A percentile compares a stretch with the other conserved stretches of the same genome.
Evolutionary conservation across 2,888 invertebrate genomes (phyloP).

Genomic region (Eucera pruinosa): DNA sequence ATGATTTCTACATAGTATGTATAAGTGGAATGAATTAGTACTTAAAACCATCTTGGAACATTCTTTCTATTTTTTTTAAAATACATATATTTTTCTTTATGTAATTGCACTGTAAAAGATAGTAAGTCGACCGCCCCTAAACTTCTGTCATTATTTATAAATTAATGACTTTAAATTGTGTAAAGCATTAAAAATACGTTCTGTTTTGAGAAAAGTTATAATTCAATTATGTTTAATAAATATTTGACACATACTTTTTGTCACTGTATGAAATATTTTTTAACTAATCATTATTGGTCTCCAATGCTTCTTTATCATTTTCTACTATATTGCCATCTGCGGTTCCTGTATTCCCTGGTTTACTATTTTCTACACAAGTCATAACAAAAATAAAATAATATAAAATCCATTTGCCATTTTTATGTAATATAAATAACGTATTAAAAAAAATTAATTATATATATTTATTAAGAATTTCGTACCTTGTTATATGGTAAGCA

Average conservation of each 20-base stretch:
- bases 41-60: slow-evolving; percentile 17
- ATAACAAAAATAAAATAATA: slow-evolving; percentile 36
- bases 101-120: slow-evolving; percentile 5
- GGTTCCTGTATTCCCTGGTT: slow-evolving; percentile 32
- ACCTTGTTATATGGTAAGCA: not conserved
- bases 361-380: slow-evolving; percentile 55
- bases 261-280: slow-evolving; percentile 22
- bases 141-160: slow-evolving; percentile 11
- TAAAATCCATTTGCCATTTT: not conserved
- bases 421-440: not conserved
- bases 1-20: slow-evolving; percentile 13
- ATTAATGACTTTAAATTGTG: slow-evolving; percentile 9
- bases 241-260: slow-evolving; percentile 25
- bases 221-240: slow-evolving; percentile 26
- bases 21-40: slow-evolving; percentile 28
- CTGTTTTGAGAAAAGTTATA: slow-evolving; percentile 19
- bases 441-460: not conserved
- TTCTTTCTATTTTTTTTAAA: not conserved
- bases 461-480: slow-evolving; percentile 13
- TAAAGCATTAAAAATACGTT: slow-evolving; percentile 2
- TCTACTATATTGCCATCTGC: slow-evolving; percentile 30
- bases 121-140: not conserved
- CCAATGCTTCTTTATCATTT: slow-evolving; percentile 30
- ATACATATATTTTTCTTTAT: slow-evolving; percentile 17
- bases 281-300: slow-evolving; percentile 36